These are phyloP conservation scores for Steromphala cineraria DNA, from an alignment of 2,888 invertebrate species.

Conservation along the genomic window DNA sequence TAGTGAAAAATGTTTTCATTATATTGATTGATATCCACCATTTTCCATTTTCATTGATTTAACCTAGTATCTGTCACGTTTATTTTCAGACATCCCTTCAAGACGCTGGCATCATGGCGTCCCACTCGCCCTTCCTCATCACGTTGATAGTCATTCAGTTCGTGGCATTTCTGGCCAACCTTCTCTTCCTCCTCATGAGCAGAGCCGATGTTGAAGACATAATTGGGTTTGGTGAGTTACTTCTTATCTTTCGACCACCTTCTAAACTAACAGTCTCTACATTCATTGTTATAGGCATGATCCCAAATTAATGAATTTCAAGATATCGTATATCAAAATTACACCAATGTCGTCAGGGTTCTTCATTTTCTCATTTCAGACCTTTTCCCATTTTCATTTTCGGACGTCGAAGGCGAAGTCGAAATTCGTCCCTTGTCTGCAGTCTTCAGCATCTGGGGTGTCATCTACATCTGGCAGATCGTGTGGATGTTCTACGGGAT, in stretches of 20 bases:
- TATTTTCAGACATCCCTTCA: not conserved
- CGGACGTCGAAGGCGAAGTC: not conserved
- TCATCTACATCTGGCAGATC: conserved; percentile 68
- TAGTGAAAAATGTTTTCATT: too few relatives aligned
- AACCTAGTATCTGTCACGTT: not conserved
- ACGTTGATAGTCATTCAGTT: not conserved
- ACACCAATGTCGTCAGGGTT: too few relatives aligned
- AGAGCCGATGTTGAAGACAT: not conserved
- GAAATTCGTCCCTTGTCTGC: conserved; percentile 69
- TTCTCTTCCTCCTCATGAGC: not conserved
- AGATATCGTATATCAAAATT: too few relatives aligned
- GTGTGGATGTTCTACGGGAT: conserved; percentile 65
- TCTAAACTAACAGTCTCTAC: too few relatives aligned
- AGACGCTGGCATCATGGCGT: not conserved
- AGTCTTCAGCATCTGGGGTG: conserved; percentile 67
- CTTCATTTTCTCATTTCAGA: too few relatives aligned
- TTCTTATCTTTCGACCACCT: too few relatives aligned
- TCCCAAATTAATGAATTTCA: too few relatives aligned
- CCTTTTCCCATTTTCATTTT: too few relatives aligned
- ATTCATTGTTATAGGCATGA: too few relatives aligned
- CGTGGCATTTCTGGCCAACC: not conserved
- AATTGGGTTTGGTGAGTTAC: not conserved
- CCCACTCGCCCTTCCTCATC: not conserved
- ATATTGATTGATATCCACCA: too few relatives aligned
- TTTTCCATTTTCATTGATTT: too few relatives aligned